Evolutionary conservation across 1,140 invertebrate species (phyloP).

Genomic region (Arctopsyche grandis): DNA sequence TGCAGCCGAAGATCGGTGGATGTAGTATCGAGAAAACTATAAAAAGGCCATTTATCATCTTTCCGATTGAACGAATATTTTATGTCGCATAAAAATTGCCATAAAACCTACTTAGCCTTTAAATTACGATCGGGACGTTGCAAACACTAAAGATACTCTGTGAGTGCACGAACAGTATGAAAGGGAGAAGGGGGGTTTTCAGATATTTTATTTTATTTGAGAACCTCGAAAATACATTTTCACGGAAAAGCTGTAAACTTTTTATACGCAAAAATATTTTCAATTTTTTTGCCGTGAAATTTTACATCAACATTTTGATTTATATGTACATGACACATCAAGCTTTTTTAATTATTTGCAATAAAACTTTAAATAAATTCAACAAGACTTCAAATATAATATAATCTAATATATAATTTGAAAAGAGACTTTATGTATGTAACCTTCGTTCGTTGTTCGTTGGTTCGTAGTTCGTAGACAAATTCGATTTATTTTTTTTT

Average conservation of each 20-base stretch:
- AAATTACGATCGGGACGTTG: constrained; percentile 37
- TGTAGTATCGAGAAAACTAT: constrained; percentile 38
- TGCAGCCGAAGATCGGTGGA: neutral
- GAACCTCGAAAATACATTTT: neutral
- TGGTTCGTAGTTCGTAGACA: too few relatives aligned
- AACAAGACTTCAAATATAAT: too few relatives aligned
- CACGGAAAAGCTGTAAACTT: neutral
- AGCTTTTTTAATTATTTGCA: too few relatives aligned
- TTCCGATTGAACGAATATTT: constrained; percentile 46
- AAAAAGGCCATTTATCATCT: constrained; percentile 42
- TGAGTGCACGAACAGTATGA: neutral
- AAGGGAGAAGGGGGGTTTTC: neutral
- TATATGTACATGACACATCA: too few relatives aligned
- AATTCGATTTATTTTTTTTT: too few relatives aligned
- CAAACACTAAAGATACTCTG: constrained; percentile 20
- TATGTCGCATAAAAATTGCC: constrained; percentile 44
- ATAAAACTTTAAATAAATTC: too few relatives aligned
- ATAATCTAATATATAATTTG: too few relatives aligned
- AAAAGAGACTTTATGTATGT: too few relatives aligned
- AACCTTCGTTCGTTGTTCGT: too few relatives aligned
- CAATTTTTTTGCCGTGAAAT: neutral
- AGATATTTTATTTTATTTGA: constrained; percentile 14
- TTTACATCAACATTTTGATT: too few relatives aligned
- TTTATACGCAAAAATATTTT: constrained; percentile 1
- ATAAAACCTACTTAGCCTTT: constrained; percentile 43